These are phyloP conservation scores for Syndactyla subalaris DNA, from an alignment of 2,797 vertebrate species.

Conservation along the genomic window DNA sequence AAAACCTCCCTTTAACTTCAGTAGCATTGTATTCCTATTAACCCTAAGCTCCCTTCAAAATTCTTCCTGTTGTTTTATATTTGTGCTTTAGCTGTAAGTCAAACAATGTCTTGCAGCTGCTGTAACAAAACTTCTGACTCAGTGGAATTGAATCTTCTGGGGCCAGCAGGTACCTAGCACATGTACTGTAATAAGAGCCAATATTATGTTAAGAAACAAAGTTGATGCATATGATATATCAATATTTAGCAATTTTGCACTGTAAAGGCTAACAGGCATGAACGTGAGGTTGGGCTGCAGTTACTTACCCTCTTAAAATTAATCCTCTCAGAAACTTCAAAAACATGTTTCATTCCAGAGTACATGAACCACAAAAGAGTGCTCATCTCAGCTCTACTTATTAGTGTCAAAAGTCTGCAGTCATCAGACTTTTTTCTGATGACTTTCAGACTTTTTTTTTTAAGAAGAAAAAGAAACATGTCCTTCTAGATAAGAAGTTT, in stretches of 20 bases:
- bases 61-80: not conserved
- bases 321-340: not conserved
- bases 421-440: no score
- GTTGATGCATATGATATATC: not conserved
- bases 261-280: not conserved
- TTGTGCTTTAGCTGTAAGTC: not conserved
- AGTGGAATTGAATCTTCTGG: not conserved
- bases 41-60: not conserved
- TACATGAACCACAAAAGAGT: not conserved
- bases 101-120: not conserved
- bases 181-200: not conserved
- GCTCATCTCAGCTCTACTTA: not conserved
- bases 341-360: not conserved
- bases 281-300: not conserved
- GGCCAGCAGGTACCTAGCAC: not conserved
- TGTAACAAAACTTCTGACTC: not conserved
- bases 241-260: not conserved
- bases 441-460: not conserved
- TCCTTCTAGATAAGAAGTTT: not conserved
- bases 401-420: not conserved
- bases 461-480: accelerated
- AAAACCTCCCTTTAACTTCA: not conserved
- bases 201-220: not conserved
- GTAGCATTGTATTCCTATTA: not conserved
- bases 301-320: not conserved